Conservation (phyloP, 53 echinoderm and acorn worm species). For the Stichopus horrens region DNA sequence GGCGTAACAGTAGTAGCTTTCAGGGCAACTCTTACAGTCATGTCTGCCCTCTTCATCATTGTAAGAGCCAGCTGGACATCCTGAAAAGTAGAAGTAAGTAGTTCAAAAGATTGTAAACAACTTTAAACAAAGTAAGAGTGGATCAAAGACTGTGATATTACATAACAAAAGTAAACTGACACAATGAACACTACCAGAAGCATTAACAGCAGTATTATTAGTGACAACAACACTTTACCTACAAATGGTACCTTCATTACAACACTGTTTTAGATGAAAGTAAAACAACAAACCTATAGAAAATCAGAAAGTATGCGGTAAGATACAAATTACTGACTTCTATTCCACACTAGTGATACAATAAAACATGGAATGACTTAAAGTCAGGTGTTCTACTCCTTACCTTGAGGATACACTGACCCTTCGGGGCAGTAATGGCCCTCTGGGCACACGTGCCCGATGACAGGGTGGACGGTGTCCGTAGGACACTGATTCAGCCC, state of each 20-base stretch:
- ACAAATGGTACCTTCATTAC: too few relatives aligned
- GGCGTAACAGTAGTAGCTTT: conserved; percentile 89
- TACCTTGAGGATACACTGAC: conserved; percentile 79
- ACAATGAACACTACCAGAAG: too few relatives aligned
- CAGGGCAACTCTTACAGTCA: conserved; percentile 75
- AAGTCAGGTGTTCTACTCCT: not conserved
- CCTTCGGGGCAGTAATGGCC: conserved; percentile 82
- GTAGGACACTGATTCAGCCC: conserved; percentile 86
- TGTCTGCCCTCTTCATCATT: conserved; percentile 65
- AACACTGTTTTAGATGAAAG: too few relatives aligned
- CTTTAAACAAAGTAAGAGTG: too few relatives aligned
- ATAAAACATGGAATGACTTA: not conserved
- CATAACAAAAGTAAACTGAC: too few relatives aligned
- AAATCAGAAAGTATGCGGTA: not conserved
- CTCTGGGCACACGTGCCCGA: conserved; percentile 85
- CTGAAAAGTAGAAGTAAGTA: conserved; percentile 28
- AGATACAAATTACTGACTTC: not conserved
- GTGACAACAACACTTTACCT: too few relatives aligned
- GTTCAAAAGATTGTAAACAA: too few relatives aligned
- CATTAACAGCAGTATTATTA: too few relatives aligned
- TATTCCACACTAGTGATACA: not conserved
- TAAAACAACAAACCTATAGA: not conserved
- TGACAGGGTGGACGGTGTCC: conserved; percentile 90
- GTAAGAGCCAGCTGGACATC: conserved; percentile 84
- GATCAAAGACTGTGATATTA: too few relatives aligned